Percentiles rank a stretch among this genome's conserved stretches.
These are phyloP conservation scores for Eubasilissa regina DNA, from an alignment of 1,140 invertebrate species.

Conservation along the genomic window DNA sequence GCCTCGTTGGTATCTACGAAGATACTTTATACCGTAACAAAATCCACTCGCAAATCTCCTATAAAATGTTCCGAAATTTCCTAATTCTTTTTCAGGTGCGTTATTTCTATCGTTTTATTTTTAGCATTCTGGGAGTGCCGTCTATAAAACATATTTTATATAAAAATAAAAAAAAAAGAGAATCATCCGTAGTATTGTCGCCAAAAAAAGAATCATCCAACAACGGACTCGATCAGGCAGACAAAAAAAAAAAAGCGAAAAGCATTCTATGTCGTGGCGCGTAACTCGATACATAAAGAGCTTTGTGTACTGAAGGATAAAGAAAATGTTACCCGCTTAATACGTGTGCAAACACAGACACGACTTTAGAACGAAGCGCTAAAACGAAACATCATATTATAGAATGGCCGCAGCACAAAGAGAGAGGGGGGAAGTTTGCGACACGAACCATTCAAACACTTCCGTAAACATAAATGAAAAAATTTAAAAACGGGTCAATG, in stretches of 20 bases:
- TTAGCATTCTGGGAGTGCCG: too few relatives aligned
- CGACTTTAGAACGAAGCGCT: slow-evolving; percentile 1
- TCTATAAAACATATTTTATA: too few relatives aligned
- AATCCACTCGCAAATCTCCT: too few relatives aligned
- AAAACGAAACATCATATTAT: not conserved
- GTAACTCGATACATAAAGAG: slow-evolving; percentile 19
- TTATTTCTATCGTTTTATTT: too few relatives aligned
- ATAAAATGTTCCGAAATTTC: too few relatives aligned
- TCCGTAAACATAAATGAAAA: slow-evolving; percentile 14
- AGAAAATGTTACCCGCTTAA: slow-evolving; percentile 25
- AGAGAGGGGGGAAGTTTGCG: not conserved
- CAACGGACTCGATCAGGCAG: not conserved
- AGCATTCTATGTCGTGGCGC: not conserved
- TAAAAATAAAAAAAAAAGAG: too few relatives aligned
- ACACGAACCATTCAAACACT: slow-evolving; percentile 20
- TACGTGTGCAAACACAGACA: slow-evolving; percentile 33
- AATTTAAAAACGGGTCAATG: slow-evolving; percentile 16
- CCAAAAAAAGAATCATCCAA: not conserved
- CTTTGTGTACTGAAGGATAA: slow-evolving; percentile 22
- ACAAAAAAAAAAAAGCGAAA: too few relatives aligned
- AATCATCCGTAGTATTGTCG: too few relatives aligned
- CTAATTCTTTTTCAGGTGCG: too few relatives aligned
- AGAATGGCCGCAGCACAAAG: not conserved
- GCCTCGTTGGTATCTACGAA: too few relatives aligned
- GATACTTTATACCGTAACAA: too few relatives aligned